Conservation (phyloP, 1,140 invertebrate species). For the Spodoptera frugiperda region DNA sequence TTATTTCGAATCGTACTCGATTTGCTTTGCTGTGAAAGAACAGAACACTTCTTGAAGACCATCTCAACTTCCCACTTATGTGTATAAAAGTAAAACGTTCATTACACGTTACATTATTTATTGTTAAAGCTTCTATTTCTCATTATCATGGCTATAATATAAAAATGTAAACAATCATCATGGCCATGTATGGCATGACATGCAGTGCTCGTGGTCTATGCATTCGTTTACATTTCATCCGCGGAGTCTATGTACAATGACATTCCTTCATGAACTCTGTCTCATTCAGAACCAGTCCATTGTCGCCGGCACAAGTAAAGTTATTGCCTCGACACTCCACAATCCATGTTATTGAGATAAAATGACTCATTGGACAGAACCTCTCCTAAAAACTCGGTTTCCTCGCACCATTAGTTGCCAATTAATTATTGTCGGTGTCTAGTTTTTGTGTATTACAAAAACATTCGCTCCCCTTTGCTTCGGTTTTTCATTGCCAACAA, state of each 20-base stretch:
- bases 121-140: too few relatives aligned
- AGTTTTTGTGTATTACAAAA: conserved; percentile 24
- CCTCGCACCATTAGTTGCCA: conserved; percentile 24
- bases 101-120: too few relatives aligned
- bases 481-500: neutral
- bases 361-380: neutral
- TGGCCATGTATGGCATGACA: neutral
- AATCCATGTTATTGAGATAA: neutral
- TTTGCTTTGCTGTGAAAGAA: too few relatives aligned
- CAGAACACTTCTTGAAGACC: too few relatives aligned
- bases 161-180: too few relatives aligned
- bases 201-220: neutral
- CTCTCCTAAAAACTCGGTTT: conserved; percentile 24
- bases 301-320: neutral
- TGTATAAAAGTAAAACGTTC: too few relatives aligned
- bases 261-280: neutral
- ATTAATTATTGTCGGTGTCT: conserved; percentile 21
- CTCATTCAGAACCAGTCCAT: neutral
- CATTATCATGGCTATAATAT: too few relatives aligned
- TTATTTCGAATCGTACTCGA: too few relatives aligned
- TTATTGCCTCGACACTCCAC: neutral
- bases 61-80: too few relatives aligned
- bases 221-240: neutral
- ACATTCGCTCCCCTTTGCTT: neutral
- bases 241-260: neutral